A percentile compares a stretch with the other conserved stretches of the same genome.
phyloP scores from a whole-genome alignment of 2,113 vertebrate species.

The Proterorhinus semilunaris region DNA sequence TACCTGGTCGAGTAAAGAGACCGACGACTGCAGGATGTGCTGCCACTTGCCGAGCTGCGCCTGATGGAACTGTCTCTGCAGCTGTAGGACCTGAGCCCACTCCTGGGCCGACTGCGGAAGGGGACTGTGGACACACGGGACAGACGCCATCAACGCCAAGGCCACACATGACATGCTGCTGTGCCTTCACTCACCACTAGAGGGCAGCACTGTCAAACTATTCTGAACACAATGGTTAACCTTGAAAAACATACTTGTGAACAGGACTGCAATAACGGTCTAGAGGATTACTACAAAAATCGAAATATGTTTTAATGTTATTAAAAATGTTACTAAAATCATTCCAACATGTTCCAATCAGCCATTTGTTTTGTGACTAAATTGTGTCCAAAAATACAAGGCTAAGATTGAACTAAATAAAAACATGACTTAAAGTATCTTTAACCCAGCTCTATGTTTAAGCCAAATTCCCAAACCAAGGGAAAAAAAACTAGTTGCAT shows the following conservation, averaged over 20 bases:
- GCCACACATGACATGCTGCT: neutral
- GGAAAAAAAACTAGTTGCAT: neutral
- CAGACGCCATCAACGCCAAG: neutral
- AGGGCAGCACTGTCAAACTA: neutral
- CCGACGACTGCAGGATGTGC: slow-evolving; percentile 85
- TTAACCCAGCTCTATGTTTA: neutral
- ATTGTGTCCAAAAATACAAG: too few species aligned
- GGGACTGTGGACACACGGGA: slow-evolving; percentile 65
- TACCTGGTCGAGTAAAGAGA: slow-evolving; percentile 88
- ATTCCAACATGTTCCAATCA: too few species aligned
- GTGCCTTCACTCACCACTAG: neutral
- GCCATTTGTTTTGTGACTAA: too few species aligned
- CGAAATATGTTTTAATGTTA: too few species aligned
- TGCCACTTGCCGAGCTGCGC: slow-evolving; percentile 87
- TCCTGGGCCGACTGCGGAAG: slow-evolving; percentile 84
- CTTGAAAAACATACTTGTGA: neutral
- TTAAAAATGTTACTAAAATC: too few species aligned
- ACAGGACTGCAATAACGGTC: neutral
- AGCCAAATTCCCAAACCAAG: neutral
- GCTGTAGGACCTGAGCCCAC: slow-evolving; percentile 88
- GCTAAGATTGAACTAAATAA: too few species aligned
- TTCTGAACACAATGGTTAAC: neutral
- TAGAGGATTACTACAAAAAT: too few species aligned
- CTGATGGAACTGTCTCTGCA: slow-evolving; percentile 88
- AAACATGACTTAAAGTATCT: too few species aligned